Evolutionary conservation across 2,888 invertebrate species (phyloP).

Genomic region (Marronus borbonicus): DNA sequence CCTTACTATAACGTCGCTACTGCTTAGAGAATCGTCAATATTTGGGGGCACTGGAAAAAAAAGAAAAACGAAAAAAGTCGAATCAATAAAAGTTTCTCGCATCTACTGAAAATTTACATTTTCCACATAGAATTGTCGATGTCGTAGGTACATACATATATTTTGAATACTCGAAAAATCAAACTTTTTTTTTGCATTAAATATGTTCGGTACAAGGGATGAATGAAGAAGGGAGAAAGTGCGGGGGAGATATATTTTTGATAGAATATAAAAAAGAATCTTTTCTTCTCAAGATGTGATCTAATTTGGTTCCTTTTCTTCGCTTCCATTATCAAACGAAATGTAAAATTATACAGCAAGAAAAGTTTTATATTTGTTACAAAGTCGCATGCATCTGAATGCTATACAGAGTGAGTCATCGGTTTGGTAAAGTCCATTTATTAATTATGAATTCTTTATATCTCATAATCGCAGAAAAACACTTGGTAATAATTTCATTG

Average conservation of each 20-base stretch:
- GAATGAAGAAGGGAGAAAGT: not conserved
- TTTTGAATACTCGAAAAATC: slow-evolving; percentile 32
- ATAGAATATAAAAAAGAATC: not conserved
- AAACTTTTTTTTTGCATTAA: slow-evolving; percentile 35
- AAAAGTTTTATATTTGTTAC: not conserved
- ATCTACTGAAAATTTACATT: slow-evolving; percentile 37
- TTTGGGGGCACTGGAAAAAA: slow-evolving; percentile 86
- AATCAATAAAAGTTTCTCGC: slow-evolving; percentile 45
- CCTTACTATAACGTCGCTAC: slow-evolving; percentile 92
- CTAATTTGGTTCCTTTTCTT: slow-evolving; percentile 1
- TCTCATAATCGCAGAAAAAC: too few species aligned
- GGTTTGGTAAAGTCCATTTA: too few species aligned
- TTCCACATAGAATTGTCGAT: slow-evolving; percentile 12
- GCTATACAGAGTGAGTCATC: too few species aligned
- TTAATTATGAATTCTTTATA: too few species aligned
- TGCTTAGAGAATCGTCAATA: slow-evolving; percentile 91
- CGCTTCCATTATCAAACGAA: not conserved
- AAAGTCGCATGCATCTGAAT: not conserved
- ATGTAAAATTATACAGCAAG: not conserved
- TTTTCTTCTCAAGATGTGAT: not conserved
- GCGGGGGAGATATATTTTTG: not conserved
- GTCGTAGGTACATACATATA: slow-evolving; percentile 15
- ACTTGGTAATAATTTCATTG: too few species aligned
- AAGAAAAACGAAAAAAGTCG: slow-evolving; percentile 41
- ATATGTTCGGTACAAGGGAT: slow-evolving; percentile 22